Percentiles rank a stretch among this genome's conserved stretches.
These are phyloP conservation scores for Andrena trimmerana DNA, from an alignment of 2,888 invertebrate species.

Conservation along the genomic window DNA sequence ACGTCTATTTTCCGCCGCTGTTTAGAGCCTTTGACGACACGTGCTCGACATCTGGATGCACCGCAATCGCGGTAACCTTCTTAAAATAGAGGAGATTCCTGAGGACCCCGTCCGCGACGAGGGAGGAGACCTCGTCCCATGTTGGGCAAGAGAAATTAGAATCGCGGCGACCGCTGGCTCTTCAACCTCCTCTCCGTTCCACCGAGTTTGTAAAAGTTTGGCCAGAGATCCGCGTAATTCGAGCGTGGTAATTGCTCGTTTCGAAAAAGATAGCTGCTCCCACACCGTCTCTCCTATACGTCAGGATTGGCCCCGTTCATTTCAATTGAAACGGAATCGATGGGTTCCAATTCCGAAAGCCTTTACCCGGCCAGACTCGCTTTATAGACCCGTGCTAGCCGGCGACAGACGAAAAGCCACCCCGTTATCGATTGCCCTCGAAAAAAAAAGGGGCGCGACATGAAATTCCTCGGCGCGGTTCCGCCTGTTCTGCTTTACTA, in stretches of 20 bases:
- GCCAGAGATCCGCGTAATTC: too few relatives aligned
- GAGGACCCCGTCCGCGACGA: not conserved
- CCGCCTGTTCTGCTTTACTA: constrained; percentile 61
- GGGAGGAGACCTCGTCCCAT: not conserved
- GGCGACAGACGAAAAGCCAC: constrained; percentile 6
- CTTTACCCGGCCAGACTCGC: not conserved
- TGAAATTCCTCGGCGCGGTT: constrained; percentile 15
- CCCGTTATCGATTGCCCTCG: constrained; percentile 44
- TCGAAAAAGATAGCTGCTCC: too few relatives aligned
- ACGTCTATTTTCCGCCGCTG: constrained; percentile 61
- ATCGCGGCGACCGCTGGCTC: not conserved
- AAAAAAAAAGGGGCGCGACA: constrained; percentile 23
- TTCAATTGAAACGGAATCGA: too few relatives aligned
- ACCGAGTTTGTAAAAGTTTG: too few relatives aligned
- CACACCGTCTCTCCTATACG: too few relatives aligned
- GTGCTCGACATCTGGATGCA: constrained; percentile 73
- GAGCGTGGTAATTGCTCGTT: too few relatives aligned
- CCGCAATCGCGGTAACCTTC: constrained; percentile 52
- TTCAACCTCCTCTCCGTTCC: not conserved
- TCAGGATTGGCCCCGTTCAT: too few relatives aligned
- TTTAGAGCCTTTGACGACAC: constrained; percentile 66
- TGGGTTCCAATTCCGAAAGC: not conserved
- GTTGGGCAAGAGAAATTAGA: not conserved
- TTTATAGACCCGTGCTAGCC: not conserved
- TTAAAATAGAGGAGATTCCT: constrained; percentile 66